phyloP scores from a whole-genome alignment of 2,888 invertebrate genomes.

The Malthinus seriepunctatus region DNA sequence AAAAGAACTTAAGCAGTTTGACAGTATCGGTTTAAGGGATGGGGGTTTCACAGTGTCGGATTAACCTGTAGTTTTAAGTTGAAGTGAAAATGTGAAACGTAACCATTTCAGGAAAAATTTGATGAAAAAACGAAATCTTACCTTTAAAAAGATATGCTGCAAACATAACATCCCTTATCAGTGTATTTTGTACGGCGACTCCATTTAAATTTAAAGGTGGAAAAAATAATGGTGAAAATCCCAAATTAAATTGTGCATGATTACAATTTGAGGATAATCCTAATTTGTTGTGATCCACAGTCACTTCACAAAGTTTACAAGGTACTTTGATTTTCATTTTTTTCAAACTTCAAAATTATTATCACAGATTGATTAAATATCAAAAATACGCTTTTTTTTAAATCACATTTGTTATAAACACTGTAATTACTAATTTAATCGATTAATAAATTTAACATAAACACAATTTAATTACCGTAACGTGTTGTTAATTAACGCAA shows the following conservation, averaged over 20 bases:
- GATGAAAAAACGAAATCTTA: slow-evolving; percentile 46
- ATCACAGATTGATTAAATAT: background rate
- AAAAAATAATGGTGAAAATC: slow-evolving; percentile 34
- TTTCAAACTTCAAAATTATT: background rate
- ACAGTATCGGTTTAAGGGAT: too few species aligned
- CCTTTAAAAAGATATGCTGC: slow-evolving; percentile 68
- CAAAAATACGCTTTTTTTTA: background rate
- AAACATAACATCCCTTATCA: slow-evolving; percentile 66
- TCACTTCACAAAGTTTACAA: slow-evolving; percentile 52
- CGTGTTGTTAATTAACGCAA: background rate
- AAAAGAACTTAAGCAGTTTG: too few species aligned
- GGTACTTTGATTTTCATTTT: slow-evolving; percentile 51
- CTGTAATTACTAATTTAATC: background rate
- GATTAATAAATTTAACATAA: background rate
- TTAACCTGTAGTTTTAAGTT: too few species aligned
- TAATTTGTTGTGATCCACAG: slow-evolving; percentile 46
- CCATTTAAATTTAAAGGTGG: slow-evolving; percentile 45
- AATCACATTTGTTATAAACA: background rate
- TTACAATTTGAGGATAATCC: slow-evolving; percentile 44
- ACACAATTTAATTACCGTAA: slow-evolving; percentile 7
- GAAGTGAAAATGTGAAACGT: too few species aligned
- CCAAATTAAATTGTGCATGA: slow-evolving; percentile 41
- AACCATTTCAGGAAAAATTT: background rate
- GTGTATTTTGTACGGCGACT: slow-evolving; percentile 55
- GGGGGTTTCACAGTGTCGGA: too few species aligned